Evolutionary conservation across 2,113 vertebrate genomes (phyloP).

Genomic region (Callorhinus ursinus): DNA sequence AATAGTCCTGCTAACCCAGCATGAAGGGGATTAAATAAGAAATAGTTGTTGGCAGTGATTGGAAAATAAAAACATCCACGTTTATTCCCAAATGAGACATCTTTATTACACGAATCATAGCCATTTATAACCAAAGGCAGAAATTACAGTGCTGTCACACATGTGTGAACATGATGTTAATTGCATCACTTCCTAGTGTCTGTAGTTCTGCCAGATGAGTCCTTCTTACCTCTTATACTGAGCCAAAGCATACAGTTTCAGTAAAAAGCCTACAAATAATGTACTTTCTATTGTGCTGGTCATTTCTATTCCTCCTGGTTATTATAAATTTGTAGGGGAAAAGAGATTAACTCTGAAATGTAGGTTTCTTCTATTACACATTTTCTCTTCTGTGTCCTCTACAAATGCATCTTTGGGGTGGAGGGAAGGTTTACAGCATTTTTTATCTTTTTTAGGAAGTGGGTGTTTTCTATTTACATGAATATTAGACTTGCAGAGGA

Average conservation of each 20-base stretch:
- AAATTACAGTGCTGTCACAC: neutral
- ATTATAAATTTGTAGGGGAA: neutral
- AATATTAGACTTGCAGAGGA: neutral
- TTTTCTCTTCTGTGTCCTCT: neutral
- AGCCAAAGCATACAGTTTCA: neutral
- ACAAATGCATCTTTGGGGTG: neutral
- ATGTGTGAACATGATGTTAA: neutral
- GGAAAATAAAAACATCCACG: neutral
- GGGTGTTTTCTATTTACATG: neutral
- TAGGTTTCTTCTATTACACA: neutral
- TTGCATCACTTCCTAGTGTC: neutral
- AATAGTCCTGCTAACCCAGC: neutral
- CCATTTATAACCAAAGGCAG: neutral
- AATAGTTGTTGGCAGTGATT: neutral
- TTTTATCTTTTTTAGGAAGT: neutral
- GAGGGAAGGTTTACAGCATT: neutral
- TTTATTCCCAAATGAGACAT: neutral
- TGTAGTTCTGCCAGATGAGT: neutral
- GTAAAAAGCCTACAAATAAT: neutral
- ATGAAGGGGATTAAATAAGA: neutral
- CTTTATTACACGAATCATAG: neutral
- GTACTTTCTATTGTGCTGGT: neutral
- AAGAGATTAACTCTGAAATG: neutral
- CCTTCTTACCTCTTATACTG: neutral
- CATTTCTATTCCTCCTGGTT: neutral